Evolutionary conservation across 2,113 vertebrate species (phyloP).

Genomic region (Hypanus sabinus): DNA sequence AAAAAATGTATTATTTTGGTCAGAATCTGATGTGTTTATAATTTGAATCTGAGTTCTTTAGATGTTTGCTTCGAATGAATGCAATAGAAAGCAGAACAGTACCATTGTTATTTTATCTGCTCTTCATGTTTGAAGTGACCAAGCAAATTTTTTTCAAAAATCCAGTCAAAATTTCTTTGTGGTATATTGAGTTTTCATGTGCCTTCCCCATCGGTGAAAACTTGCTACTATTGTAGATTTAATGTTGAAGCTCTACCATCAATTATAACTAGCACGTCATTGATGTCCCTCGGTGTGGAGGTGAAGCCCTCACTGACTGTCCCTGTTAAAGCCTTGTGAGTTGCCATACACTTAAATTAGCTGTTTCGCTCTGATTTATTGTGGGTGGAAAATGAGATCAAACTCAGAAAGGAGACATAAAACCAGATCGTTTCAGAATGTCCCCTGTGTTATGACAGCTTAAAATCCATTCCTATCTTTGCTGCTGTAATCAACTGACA

Average conservation of each 20-base stretch:
- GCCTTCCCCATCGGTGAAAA: neutral
- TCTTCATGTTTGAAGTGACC: neutral
- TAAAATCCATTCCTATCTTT: neutral
- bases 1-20: neutral
- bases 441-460: neutral
- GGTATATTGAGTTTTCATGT: neutral
- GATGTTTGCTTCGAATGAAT: neutral
- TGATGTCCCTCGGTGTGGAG: neutral
- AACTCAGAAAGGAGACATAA: slow-evolving; percentile 2
- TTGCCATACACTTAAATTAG: neutral
- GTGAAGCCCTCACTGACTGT: neutral
- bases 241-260: neutral
- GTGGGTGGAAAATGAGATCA: neutral
- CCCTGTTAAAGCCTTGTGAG: neutral
- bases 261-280: neutral
- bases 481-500: neutral
- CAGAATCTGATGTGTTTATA: neutral
- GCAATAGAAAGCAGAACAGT: neutral
- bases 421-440: neutral
- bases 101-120: neutral
- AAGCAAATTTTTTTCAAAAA: neutral
- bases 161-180: neutral
- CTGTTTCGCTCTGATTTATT: neutral
- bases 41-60: neutral
- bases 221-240: neutral